Percentiles rank a stretch among this genome's conserved stretches.
phyloP scores from a whole-genome alignment of 2,888 invertebrate species.

The Leptopilina syphax region DNA sequence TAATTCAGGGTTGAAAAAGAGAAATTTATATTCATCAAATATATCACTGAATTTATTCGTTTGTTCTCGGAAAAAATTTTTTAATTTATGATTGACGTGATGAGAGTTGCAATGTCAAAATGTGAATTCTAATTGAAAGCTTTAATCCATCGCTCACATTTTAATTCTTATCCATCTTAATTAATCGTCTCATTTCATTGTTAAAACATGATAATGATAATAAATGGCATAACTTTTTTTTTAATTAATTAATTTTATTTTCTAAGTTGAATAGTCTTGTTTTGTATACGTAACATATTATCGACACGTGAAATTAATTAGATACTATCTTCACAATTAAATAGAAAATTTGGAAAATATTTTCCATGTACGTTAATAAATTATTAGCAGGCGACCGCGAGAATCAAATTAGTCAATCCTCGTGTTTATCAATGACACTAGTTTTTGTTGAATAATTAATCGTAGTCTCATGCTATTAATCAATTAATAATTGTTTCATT shows the following conservation, averaged over 20 bases:
- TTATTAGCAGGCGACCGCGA: background rate
- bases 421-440: too few relatives aligned
- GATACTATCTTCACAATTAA: background rate
- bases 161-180: slow-evolving; percentile 20
- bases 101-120: background rate
- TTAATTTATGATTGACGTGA: background rate
- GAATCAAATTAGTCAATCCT: background rate
- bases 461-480: background rate
- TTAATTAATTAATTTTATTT: background rate
- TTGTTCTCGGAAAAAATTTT: background rate
- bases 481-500: too few relatives aligned
- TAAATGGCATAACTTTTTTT: background rate
- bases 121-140: background rate
- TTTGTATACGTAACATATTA: background rate
- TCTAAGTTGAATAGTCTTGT: background rate
- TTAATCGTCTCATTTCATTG: slow-evolving; percentile 1
- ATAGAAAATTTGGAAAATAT: too few relatives aligned
- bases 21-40: too few relatives aligned
- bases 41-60: background rate
- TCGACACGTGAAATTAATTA: slow-evolving; percentile 16
- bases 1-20: background rate
- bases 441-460: background rate
- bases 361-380: background rate
- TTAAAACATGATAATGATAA: background rate
- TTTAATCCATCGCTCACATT: slow-evolving; percentile 43